A percentile compares a stretch with the other conserved stretches of the same genome.
Conservation (phyloP, 2,113 vertebrate species). For the Ictalurus furcatus region DNA sequence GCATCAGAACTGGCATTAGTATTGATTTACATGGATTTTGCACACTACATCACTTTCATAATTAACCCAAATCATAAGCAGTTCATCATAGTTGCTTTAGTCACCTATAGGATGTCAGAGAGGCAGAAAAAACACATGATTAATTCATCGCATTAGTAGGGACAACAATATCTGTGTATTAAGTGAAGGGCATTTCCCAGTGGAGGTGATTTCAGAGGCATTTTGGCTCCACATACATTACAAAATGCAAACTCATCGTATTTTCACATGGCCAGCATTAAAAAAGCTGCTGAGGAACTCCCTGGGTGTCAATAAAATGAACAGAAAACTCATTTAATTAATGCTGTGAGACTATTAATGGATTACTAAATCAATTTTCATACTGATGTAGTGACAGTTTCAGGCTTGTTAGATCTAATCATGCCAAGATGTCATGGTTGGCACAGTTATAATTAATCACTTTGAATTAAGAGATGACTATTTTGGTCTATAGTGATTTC, state of each 20-base stretch:
- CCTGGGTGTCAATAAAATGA: not conserved
- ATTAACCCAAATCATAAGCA: slow-evolving; percentile 15
- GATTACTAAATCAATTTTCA: not conserved
- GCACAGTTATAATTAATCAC: not conserved
- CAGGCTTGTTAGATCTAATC: not conserved
- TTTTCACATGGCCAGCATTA: not conserved
- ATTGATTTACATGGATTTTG: slow-evolving; percentile 20
- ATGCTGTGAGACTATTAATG: slow-evolving; percentile 1
- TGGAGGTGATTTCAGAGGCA: not conserved
- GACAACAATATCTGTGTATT: not conserved
- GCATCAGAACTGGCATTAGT: not conserved
- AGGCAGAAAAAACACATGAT: slow-evolving; percentile 4
- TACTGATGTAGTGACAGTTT: not conserved
- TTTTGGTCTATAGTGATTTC: not conserved
- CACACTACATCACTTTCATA: not conserved
- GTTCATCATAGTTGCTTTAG: not conserved
- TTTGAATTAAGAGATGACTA: not conserved
- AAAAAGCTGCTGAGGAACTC: not conserved
- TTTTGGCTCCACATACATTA: not conserved
- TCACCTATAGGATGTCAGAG: not conserved
- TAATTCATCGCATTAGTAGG: slow-evolving; percentile 18
- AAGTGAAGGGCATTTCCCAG: not conserved
- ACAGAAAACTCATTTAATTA: not conserved
- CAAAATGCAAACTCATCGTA: not conserved
- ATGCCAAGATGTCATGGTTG: not conserved